These are phyloP conservation scores for Dichetophora obliterata DNA, from an alignment of 2,888 invertebrate species.

Conservation along the genomic window DNA sequence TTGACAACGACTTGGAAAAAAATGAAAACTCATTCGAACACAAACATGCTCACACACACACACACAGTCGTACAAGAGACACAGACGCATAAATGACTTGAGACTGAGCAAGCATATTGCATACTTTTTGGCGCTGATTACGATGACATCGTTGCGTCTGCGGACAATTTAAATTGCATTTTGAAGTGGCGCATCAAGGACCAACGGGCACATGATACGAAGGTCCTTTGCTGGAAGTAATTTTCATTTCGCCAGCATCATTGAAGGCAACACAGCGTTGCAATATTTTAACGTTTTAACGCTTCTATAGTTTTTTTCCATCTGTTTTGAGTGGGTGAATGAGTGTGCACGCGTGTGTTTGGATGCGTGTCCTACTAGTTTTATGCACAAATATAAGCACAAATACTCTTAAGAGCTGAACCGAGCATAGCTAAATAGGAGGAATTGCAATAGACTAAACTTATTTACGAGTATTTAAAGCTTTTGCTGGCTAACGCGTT, in stretches of 20 bases:
- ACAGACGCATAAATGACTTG: background rate
- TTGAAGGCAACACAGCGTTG: background rate
- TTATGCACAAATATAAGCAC: background rate
- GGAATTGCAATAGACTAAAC: too few species aligned
- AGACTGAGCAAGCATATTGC: conserved; percentile 46
- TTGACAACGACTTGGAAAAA: conserved; percentile 25
- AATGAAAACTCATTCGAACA: conserved; percentile 10
- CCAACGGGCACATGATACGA: background rate
- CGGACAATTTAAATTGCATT: conserved; percentile 42
- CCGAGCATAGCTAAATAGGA: background rate
- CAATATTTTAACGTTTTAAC: conserved; percentile 11
- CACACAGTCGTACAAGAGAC: background rate
- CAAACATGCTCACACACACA: background rate
- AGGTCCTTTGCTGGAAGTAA: conserved; percentile 13
- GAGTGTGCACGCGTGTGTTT: too few species aligned
- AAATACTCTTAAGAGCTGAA: background rate
- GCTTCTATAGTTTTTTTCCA: conserved; percentile 25
- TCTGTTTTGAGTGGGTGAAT: background rate
- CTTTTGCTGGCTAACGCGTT: too few species aligned
- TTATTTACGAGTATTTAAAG: too few species aligned
- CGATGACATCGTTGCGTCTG: conserved; percentile 28
- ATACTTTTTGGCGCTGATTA: conserved; percentile 51
- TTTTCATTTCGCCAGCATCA: conserved; percentile 34
- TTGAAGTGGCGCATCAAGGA: conserved; percentile 14
- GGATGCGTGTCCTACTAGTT: background rate